Conservation (phyloP, 2,797 vertebrate genomes). For the Buceros bicornis region DNA sequence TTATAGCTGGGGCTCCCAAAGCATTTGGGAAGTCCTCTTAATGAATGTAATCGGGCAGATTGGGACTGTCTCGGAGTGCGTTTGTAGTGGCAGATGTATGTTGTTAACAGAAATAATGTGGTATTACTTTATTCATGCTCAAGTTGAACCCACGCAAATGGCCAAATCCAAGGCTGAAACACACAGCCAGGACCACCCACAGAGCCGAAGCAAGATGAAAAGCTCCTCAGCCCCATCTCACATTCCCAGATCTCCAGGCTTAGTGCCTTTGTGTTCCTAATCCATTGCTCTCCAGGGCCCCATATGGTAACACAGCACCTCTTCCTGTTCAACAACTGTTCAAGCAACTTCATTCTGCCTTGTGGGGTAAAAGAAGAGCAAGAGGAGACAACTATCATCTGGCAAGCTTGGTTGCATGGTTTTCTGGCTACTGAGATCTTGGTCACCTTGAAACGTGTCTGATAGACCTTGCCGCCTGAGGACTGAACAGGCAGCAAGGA, state of each 20-base stretch:
- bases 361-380: not conserved
- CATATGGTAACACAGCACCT: not conserved
- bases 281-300: fast-evolving
- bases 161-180: not conserved
- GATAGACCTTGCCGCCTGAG: not conserved
- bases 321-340: not conserved
- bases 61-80: not conserved
- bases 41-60: not conserved
- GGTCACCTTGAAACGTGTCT: not conserved
- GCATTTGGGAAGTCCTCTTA: not conserved
- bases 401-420: fast-evolving
- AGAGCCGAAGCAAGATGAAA: not conserved
- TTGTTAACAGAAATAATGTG: not conserved
- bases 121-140: not conserved
- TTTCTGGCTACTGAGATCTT: not conserved
- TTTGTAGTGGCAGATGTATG: not conserved
- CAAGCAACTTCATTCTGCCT: not conserved
- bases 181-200: not conserved
- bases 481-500: not conserved
- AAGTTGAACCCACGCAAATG: not conserved
- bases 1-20: not conserved
- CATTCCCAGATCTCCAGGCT: not conserved
- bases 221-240: not conserved
- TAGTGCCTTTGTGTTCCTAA: not conserved
- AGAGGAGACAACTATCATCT: not conserved